phyloP scores from a whole-genome alignment of 2,888 invertebrate genomes.

The Sarcophaga caerulescens region DNA sequence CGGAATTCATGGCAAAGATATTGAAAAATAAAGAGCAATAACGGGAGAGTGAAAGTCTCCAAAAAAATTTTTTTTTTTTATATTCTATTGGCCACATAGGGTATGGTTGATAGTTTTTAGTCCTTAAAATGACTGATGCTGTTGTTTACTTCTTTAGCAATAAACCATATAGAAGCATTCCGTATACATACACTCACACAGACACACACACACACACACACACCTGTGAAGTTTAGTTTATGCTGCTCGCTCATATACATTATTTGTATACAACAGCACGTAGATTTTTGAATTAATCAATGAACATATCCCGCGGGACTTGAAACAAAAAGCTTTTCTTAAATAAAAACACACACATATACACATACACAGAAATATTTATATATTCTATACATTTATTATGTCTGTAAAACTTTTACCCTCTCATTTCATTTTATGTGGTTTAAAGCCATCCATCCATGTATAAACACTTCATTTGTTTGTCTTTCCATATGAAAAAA shows the following conservation, averaged over 20 bases:
- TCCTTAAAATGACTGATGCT: constrained; percentile 14
- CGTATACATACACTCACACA: not conserved
- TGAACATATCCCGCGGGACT: constrained; percentile 74
- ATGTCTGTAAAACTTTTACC: not conserved
- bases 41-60: not conserved
- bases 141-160: constrained; percentile 40
- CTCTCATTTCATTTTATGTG: not conserved
- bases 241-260: not conserved
- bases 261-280: constrained; percentile 38
- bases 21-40: not conserved
- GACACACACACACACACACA: not conserved
- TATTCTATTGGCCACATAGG: too few species aligned
- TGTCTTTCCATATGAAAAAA: too few species aligned
- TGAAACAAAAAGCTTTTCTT: constrained; percentile 59
- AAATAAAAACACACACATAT: constrained; percentile 64
- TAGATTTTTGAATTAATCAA: constrained; percentile 73
- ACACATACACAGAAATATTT: constrained; percentile 7
- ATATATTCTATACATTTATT: not conserved
- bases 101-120: not conserved
- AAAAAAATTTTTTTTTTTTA: too few species aligned
- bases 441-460: constrained; percentile 4
- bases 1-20: not conserved
- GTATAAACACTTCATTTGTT: not conserved
- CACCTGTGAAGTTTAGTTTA: not conserved
- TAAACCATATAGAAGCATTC: constrained; percentile 25